Conservation (phyloP, 2,113 vertebrate species). For the Erpornis zantholeuca region DNA sequence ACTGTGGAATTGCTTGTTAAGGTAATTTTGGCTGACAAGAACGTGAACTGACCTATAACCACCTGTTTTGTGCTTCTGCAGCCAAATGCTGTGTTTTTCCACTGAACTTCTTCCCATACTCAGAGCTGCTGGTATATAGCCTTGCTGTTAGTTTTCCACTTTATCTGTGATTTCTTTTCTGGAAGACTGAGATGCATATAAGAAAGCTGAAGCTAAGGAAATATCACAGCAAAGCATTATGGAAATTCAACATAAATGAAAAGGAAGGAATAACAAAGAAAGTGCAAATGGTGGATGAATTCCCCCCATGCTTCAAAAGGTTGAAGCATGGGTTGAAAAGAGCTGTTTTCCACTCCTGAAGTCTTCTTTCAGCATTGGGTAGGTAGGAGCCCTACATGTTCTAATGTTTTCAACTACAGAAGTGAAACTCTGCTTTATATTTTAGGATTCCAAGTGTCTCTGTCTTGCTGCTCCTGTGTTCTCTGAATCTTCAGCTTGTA, state of each 20-base stretch:
- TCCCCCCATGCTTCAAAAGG: not conserved
- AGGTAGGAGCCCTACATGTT: not conserved
- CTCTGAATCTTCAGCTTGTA: not conserved
- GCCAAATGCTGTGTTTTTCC: not conserved
- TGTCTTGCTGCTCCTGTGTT: not conserved
- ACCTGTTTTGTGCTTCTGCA: conserved; percentile 1
- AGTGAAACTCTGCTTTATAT: not conserved
- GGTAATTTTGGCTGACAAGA: not conserved
- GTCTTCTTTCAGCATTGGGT: not conserved
- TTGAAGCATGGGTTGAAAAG: not conserved
- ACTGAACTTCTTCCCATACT: not conserved
- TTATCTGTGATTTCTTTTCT: not conserved
- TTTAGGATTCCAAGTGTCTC: not conserved
- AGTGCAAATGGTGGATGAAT: not conserved
- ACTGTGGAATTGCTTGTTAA: not conserved
- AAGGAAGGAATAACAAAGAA: not conserved
- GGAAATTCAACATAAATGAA: conserved; percentile 7
- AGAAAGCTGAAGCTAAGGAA: not conserved
- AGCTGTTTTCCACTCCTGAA: not conserved
- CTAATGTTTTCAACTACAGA: not conserved
- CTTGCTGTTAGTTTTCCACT: not conserved
- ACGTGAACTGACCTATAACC: conserved; percentile 4
- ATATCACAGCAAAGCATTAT: not conserved
- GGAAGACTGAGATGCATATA: not conserved
- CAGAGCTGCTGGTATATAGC: not conserved